Percentiles rank a stretch among this genome's conserved stretches.
These are phyloP conservation scores for Colostygia pectinataria DNA, from an alignment of 2,888 invertebrate genomes.

Conservation along the genomic window DNA sequence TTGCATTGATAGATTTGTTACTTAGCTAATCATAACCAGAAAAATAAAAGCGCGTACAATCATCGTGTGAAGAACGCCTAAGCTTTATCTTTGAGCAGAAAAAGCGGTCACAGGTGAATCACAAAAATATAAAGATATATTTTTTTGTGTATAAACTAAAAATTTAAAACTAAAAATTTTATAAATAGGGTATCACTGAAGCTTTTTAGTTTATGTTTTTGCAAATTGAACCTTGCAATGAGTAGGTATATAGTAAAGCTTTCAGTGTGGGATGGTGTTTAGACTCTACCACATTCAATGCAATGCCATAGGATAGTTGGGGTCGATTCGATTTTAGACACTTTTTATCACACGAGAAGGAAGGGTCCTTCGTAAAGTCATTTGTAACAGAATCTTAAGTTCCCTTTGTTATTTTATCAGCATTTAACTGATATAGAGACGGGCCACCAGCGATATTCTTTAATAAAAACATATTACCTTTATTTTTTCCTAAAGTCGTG, in stretches of 20 bases:
- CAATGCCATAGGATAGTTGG: too few species aligned
- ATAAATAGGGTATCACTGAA: too few species aligned
- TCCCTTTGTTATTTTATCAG: conserved; percentile 23
- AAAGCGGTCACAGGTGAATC: conserved; percentile 16
- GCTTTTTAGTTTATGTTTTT: too few species aligned
- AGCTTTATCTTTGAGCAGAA: conserved; percentile 26
- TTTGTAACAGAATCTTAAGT: conserved; percentile 19
- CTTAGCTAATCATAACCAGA: too few species aligned
- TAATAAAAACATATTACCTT: conserved; percentile 55
- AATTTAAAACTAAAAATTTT: too few species aligned
- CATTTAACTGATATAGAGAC: conserved; percentile 23
- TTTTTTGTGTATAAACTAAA: too few species aligned
- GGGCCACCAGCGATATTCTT: conserved; percentile 56
- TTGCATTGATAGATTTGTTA: too few species aligned
- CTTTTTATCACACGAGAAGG: conserved; percentile 11
- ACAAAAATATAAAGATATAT: conserved; percentile 7
- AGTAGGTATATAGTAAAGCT: background rate
- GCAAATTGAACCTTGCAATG: too few species aligned
- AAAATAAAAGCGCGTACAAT: too few species aligned
- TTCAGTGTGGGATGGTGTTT: too few species aligned
- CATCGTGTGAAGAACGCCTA: conserved; percentile 13
- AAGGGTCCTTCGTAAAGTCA: conserved; percentile 15
- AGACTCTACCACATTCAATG: too few species aligned
- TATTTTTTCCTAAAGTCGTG: conserved; percentile 60
- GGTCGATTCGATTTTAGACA: background rate